A percentile compares a stretch with the other conserved stretches of the same genome.
phyloP scores from a whole-genome alignment of 2,113 vertebrate species.

The Leptodactylus fuscus region DNA sequence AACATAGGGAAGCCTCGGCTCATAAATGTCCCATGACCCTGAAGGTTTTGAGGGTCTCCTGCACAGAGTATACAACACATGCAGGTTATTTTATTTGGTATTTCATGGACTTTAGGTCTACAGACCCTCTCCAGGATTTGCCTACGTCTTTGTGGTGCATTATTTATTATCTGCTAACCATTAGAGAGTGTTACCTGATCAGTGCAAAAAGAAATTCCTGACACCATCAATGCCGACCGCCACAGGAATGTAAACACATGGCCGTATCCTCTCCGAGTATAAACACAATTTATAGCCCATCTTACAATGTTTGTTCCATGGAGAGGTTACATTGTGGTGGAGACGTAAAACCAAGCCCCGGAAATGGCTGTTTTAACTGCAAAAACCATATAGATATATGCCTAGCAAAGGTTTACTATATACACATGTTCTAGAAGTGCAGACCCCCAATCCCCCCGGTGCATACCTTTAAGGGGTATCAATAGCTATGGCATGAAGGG shows the following conservation, averaged over 20 bases:
- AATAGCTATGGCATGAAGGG: neutral
- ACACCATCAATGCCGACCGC: neutral
- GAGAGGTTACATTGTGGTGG: neutral
- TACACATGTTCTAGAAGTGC: neutral
- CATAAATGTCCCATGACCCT: neutral
- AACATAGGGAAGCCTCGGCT: neutral
- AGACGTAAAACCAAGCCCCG: slow-evolving; percentile 6
- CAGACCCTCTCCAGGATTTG: neutral
- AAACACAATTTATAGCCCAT: slow-evolving; percentile 37
- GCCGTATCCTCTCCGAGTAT: slow-evolving; percentile 8
- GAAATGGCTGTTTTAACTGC: neutral
- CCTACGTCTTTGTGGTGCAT: neutral
- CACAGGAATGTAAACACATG: slow-evolving; percentile 49
- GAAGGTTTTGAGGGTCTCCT: neutral
- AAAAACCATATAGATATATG: neutral
- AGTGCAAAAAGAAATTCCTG: slow-evolving; percentile 5
- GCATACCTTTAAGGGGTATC: too few relatives aligned
- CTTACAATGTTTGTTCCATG: slow-evolving; percentile 52
- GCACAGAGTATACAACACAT: neutral
- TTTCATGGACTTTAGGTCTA: neutral
- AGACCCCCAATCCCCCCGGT: too few relatives aligned
- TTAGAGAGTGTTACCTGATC: slow-evolving; percentile 21
- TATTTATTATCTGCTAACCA: slow-evolving; percentile 32
- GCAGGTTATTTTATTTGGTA: neutral
- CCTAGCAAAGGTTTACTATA: neutral